These are phyloP conservation scores for Nomada fabriciana DNA, from an alignment of 2,888 invertebrate species.

Conservation along the genomic window DNA sequence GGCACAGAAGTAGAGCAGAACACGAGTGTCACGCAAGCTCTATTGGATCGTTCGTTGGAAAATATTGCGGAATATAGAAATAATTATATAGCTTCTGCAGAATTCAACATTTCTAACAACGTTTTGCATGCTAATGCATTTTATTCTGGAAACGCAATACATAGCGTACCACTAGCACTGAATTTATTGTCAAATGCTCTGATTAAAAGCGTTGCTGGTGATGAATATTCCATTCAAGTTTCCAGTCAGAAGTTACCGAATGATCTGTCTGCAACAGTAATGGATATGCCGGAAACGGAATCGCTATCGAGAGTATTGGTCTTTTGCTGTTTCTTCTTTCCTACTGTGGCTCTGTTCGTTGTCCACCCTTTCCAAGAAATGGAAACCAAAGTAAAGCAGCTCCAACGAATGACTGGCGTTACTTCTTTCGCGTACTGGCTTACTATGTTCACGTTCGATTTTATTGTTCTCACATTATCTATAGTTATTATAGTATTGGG, in stretches of 20 bases:
- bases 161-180: conserved; percentile 86
- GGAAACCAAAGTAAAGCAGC: conserved; percentile 87
- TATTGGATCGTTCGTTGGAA: conserved; percentile 81
- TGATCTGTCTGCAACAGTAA: conserved; percentile 42
- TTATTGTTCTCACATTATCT: conserved; percentile 80
- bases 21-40: conserved; percentile 71
- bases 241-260: conserved; percentile 76
- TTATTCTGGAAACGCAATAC: conserved; percentile 86
- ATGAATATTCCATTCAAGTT: conserved; percentile 74
- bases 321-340: conserved; percentile 73
- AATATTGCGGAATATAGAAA: conserved; percentile 84
- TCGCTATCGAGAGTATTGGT: conserved; percentile 66
- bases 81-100: conserved; percentile 85
- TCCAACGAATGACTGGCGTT: conserved; percentile 89
- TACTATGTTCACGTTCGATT: conserved; percentile 87
- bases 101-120: conserved; percentile 80
- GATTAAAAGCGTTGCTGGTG: conserved; percentile 73
- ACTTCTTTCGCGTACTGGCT: conserved; percentile 88
- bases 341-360: conserved; percentile 84
- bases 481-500: conserved; percentile 70
- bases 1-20: conserved; percentile 64
- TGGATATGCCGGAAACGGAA: conserved; percentile 39
- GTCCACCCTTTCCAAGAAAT: conserved; percentile 88
- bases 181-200: conserved; percentile 85
- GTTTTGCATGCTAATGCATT: conserved; percentile 81